Base-by-base conservation (phyloP, 2,797 vertebrate genomes). In the Pseudotriccus pelzelni region DNA sequence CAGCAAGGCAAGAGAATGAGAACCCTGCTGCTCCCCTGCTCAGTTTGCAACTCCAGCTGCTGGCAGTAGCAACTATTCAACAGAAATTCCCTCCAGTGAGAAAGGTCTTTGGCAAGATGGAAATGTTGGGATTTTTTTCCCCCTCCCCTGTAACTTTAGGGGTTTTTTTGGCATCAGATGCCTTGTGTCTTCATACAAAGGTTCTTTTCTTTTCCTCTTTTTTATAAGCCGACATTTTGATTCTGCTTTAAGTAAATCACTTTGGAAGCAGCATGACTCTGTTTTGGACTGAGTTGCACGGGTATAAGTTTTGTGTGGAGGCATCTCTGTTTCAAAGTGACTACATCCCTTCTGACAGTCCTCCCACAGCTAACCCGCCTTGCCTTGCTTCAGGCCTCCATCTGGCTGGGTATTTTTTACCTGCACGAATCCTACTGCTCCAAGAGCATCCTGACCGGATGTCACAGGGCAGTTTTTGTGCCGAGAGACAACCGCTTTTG, bases 221-320 rank as follows among this genome's bases (percentile, higher is more conserved):
- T 73, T 82, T 93, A 89, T 75, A 52, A 84, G 56, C 56, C 95
- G 90, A 94, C 90, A 94, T 96, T 96, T 96, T 95, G 87, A 87
- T 96, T 90, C 56, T 68, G 72, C 94, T 93, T 92, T 94, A 94
- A 95, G 96, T 96, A 94, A 94, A 83, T 68, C 79, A 77, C 86
- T 96, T 94, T 74, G 58, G 56, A 93, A 96, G 68, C 88, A 92
- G 92, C 86, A 94, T 75, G 78, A 93, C 78, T 95, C 80, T 93
- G 39, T 93, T 91, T 83, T 72, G 89, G 72, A 93, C 83, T 70
- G 84, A 93, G 34, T 63, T 95, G 70, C 62, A 27, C 41, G 53
- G 49, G 92, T 94, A 81, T 39, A 69, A 89, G 46, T 77, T 82
- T 85, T 92, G 67, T 95, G 93, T 23, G 74, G 92, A 90, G 70